Base-by-base conservation (phyloP, 2,888 invertebrate species). In the Hirtodrosophila histrioides region DNA sequence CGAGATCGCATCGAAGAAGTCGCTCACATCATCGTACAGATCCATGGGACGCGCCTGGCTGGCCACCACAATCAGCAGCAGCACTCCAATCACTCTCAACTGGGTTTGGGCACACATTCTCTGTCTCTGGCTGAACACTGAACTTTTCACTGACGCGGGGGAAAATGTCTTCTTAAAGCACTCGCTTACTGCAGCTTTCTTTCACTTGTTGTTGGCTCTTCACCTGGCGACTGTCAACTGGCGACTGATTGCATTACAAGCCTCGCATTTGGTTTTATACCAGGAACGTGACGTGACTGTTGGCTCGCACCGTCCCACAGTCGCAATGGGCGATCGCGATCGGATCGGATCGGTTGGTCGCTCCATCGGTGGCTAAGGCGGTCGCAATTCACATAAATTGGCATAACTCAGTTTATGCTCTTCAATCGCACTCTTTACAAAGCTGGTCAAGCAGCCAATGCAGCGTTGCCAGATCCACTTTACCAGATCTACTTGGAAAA, bases 1-100 rank as follows among this genome's bases (percentile, higher is more conserved):
- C 0, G 89, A 89, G 69, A 91, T 89, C 64, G 91, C 90, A 45
- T 91, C 91, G 10, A 92, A 89, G 48, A 92, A 87, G 40, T 91
- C 91, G 62, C 88, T 86, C 10, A 91, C 90, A 69, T 91, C 91
- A 44, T 91, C 92, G 54, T 91, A 91, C 46, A 91, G 76, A 69
- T 91, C 91, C 81, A 90, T 85, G 27, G 91, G 91, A 12, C 79
- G 80, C 3, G 82, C 72, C 48, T 78, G 48, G 6, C 58, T 44
- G 11, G 7, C 60, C 4, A 46, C 63, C 33, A 63, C 24, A 9
- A 68, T 5, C 24, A 83, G 31, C 10, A 76, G 41, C 23, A 78
- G 43, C 56, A 73, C 50, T 40, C 56, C 65, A 8, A 70, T 23
- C 23, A 62, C 48, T 72, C 72, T 69, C 67, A 85, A 9, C 60